Base-by-base conservation (phyloP, 2,797 vertebrate genomes). In the Rhinogobio ventralis region DNA sequence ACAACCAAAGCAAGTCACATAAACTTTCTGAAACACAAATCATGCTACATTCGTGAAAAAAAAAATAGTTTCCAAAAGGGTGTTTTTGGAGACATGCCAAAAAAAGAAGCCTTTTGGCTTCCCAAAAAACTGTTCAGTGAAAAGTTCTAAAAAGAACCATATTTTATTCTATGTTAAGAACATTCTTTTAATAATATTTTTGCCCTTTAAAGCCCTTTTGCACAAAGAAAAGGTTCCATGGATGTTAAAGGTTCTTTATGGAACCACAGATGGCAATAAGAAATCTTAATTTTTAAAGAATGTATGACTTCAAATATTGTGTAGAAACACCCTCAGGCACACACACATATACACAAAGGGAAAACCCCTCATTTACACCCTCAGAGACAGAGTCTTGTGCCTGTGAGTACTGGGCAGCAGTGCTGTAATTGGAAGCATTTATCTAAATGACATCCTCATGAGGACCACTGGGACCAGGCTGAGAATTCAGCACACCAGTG, bases 401-500 rank as follows among this genome's bases (percentile, higher is more conserved):
- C 85, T 90, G 90, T 69, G 91, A 94, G 92, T 76, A 89, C 83
- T 74, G 89, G 85, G 83, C 74, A 87, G 88, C 90, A 90, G 90
- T 84, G 87, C 84, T 79, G 82, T 74, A 92, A 91, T 92, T 91
- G 86, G 82, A 82, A 89, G 88, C 89, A 94, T 94, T 93, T 91
- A 92, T 94, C 93, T 94, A 87, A 89, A 87, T 93, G 93, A 93
- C 90, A 89, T 89, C 79, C 86, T 91, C 90, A 93, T 90, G 89
- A 87, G 81, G 84, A 86, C 84, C 89, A 84, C 84, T 85, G 57
- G 90, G 92, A 90, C 89, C 85, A 86, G 83, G 79, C 82, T 89
- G 79, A 78, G 87, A 83, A 76, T 85, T 25, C 69, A 75, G 82
- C 82, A 77, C 73, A 77, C 23, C 72, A 14, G 33, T 73, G 73